phyloP scores from a whole-genome alignment of 2,888 invertebrate genomes.

The Cephus nigrinus region DNA sequence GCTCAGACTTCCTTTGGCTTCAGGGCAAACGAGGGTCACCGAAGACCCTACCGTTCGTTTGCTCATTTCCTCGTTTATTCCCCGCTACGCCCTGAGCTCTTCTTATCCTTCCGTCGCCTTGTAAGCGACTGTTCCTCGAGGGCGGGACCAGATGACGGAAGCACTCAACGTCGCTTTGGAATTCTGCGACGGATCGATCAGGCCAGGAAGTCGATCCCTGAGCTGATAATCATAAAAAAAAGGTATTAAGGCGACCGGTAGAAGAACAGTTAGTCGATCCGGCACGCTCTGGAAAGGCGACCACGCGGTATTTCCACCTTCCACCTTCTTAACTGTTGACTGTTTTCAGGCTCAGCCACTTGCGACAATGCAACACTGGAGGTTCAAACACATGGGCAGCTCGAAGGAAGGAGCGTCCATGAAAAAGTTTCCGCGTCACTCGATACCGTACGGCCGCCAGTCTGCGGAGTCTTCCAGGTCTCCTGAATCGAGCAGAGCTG shows the following conservation, averaged over 20 bases:
- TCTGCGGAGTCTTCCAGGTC: background rate
- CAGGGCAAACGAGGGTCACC: constrained; percentile 57
- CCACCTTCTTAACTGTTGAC: background rate
- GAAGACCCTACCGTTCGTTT: constrained; percentile 57
- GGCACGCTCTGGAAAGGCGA: constrained; percentile 22
- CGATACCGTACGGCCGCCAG: background rate
- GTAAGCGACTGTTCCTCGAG: background rate
- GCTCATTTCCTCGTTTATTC: constrained; percentile 5
- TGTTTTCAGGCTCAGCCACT: background rate
- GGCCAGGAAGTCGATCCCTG: background rate
- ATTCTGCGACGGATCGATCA: background rate
- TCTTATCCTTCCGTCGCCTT: background rate
- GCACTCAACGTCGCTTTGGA: background rate
- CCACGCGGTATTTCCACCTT: constrained; percentile 24
- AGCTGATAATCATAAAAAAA: constrained; percentile 9
- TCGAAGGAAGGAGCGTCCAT: background rate
- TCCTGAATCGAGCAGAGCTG: background rate
- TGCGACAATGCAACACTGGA: background rate
- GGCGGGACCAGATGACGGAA: background rate
- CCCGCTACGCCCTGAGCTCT: background rate
- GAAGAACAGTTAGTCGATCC: constrained; percentile 30
- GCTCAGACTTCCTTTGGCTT: constrained; percentile 53
- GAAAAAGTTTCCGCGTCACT: background rate
- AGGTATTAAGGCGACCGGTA: constrained; percentile 28
- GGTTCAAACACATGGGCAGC: background rate